Evolutionary conservation across 1,140 invertebrate species (phyloP), one percentile per base, ranked within the genome.

Genomic region (Ptiloglossa arizonensis): DNA sequence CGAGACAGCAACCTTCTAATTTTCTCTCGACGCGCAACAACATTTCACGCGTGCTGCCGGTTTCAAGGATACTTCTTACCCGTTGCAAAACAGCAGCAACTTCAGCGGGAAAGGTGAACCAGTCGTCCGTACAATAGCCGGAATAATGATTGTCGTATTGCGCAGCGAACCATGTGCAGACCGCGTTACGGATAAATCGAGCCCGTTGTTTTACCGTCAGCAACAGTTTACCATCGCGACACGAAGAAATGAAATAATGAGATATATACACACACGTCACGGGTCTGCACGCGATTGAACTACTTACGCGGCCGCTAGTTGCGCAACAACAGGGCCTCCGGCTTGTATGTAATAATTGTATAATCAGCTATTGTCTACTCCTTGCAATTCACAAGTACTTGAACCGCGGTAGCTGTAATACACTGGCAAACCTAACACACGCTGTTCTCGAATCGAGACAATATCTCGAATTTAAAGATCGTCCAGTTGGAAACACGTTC

Each of bases 271-370:
- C 17, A n/a, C 5, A 15, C 24, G 32, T 60, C 54, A 13, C 6
- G 57, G 17, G 15, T 9, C 11, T 38, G n/a, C 69, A 19, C 29
- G 38, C 41, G 17, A 27, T 19, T 44, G 15, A 54, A 38, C 48
- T 57, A 71, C 48, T 83, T 71, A 68, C 27, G 3, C n/a, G 17
- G n/a, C 15, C 17, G 15, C 22, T 44, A 24, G 59, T 83, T 84
- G 41, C 64, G 50, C 63, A 83, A 84, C 62, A 80, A 84, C 0
- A 11, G 27, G 52, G n/a, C 38, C 50, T 48, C 48, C 54, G 38
- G 13, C 5, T 56, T 27, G 9, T 32, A 44, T n/a, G 24, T 64
- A 63, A 70, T 29, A 38, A 44, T 83, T 83, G 66, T 35, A n/a
- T 52, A 83, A 83, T 22, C 8, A 0, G 8, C 19, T 35, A 63